A percentile compares a stretch with the other conserved stretches of the same genome.
Conservation (phyloP, 2,797 vertebrate genomes). For the Sebastes oblongus region DNA sequence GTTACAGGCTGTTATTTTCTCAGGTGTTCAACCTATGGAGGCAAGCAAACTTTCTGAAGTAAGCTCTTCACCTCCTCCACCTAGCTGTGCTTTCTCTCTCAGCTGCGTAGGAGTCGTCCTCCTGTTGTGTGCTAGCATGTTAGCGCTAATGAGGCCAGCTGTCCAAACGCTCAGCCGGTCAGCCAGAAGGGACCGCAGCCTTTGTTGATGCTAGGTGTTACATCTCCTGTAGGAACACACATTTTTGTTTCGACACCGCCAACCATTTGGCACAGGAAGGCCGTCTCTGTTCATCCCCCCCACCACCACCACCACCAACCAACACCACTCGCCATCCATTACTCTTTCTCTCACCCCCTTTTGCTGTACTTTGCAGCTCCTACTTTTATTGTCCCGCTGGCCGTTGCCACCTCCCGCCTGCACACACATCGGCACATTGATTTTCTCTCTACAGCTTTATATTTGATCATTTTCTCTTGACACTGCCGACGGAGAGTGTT, state of each 20-base stretch:
- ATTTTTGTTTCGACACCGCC: constrained; percentile 61
- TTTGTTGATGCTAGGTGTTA: constrained; percentile 75
- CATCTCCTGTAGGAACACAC: constrained; percentile 66
- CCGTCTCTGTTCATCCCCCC: constrained; percentile 20
- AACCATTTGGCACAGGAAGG: constrained; percentile 73
- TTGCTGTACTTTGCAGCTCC: constrained; percentile 36
- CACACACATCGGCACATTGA: constrained; percentile 50
- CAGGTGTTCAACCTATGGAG: constrained; percentile 43
- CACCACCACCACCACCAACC: not conserved
- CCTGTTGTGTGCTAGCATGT: constrained; percentile 74
- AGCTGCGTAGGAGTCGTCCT: constrained; percentile 70
- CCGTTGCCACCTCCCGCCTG: constrained; percentile 40
- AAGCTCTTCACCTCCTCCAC: constrained; percentile 54
- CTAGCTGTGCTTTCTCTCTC: constrained; percentile 16
- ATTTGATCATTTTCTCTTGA: constrained; percentile 66
- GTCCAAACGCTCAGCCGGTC: constrained; percentile 73
- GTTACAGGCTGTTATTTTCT: constrained; percentile 50
- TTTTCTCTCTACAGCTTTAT: constrained; percentile 60
- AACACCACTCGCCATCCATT: constrained; percentile 8
- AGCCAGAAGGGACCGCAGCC: constrained; percentile 65
- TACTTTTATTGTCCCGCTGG: constrained; percentile 38
- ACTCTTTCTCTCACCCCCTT: constrained; percentile 10
- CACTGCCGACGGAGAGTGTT: constrained; percentile 25
- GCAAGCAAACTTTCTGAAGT: constrained; percentile 47
- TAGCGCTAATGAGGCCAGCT: constrained; percentile 77